These are phyloP conservation scores for Cygnus olor DNA, from an alignment of 2,797 vertebrate genomes.

Conservation along the genomic window DNA sequence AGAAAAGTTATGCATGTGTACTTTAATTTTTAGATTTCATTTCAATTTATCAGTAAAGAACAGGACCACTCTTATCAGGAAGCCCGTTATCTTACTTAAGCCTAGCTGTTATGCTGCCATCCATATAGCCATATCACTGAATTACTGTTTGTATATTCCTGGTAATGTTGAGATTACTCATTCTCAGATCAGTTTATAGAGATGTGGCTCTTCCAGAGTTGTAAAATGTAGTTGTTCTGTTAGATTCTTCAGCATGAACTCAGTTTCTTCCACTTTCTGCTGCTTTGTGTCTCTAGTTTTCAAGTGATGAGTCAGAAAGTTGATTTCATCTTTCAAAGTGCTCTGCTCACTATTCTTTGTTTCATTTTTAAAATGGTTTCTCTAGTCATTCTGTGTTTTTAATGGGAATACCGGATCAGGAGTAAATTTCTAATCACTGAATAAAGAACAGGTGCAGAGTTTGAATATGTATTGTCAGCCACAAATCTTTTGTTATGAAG, in stretches of 20 bases:
- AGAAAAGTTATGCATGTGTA: background rate
- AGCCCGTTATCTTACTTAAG: background rate
- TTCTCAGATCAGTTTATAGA: background rate
- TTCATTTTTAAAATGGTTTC: background rate
- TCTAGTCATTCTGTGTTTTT: background rate
- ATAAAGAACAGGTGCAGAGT: background rate
- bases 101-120: background rate
- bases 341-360: background rate
- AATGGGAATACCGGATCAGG: background rate
- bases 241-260: background rate
- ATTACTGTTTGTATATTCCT: background rate
- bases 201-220: background rate
- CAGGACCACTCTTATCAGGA: background rate
- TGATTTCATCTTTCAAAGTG: background rate
- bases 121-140: background rate
- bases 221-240: background rate
- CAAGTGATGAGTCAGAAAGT: background rate
- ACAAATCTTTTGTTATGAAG: background rate
- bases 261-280: background rate
- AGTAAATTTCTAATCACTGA: background rate
- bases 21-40: background rate
- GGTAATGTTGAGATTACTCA: background rate
- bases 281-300: background rate
- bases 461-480: background rate
- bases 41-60: conserved; percentile 11